Base-by-base conservation (phyloP, 2,113 vertebrate species). In the Copsychus sechellarum region DNA sequence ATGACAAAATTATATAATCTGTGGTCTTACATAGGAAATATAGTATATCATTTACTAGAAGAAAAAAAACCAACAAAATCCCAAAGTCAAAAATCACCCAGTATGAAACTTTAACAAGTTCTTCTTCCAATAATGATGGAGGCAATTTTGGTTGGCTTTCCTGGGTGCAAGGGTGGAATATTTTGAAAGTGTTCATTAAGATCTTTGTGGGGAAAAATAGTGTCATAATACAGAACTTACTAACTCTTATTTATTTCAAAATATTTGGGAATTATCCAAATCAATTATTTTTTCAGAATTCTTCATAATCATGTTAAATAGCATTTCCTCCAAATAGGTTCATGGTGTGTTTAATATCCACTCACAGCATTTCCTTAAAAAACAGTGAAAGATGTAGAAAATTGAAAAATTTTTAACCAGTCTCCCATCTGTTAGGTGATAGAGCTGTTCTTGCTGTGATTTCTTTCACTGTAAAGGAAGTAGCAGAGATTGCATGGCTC, bases 31-130 rank as follows among this genome's bases (percentile, higher is more conserved):
- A 26, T 62, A 36, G 33, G 4, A 77, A 38, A 19, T 43, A 19
- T 14, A 31, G 17, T 13, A 29, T 81, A 25, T 81, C 5, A 56
- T 70, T 78, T 78, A 11, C 33, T 81, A 36, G 42, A 74, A 56
- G 2, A 15, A 25, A 48, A 36, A 51, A 10, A 9, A 1, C 0
- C 5, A 13, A 13, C 8, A 28, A 60, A 48, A 24, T 25, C 11
- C 7, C 19, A 2, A 45, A 77, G 71, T 28, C n/a, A 61, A 3
- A 58, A 54, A 24, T 0, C 43, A 77, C 1, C 3, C 12, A 7
- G 7, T 50, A 18, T 12, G 29, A 50, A 53, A 36, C 57, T 93
- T 83, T 86, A 86, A 42, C 20, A 13, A 42, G 4, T 81, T 21
- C 11, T 86, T 53, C 11, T 87, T 80, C 56, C 38, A 47, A 1